Evolutionary conservation across 2,113 vertebrate species (phyloP).

Genomic region (Irena cyanogastra): DNA sequence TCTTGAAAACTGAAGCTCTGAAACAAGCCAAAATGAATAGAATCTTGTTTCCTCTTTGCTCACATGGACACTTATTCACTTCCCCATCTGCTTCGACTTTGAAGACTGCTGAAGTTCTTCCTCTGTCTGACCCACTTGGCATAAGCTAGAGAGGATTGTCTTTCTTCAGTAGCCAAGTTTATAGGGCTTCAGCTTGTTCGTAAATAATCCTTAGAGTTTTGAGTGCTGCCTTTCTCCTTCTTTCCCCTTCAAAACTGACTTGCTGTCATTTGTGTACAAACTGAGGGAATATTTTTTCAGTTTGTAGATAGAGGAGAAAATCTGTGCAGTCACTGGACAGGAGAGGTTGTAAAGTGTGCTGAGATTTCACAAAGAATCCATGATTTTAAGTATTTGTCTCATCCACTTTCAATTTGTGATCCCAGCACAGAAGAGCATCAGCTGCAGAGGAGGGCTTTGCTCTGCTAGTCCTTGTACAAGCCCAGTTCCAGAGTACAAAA

Average conservation of each 20-base stretch:
- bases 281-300: not conserved
- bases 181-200: not conserved
- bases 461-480: not conserved
- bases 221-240: not conserved
- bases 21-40: not conserved
- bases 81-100: constrained; percentile 58
- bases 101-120: constrained; percentile 53
- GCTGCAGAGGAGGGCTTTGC: not conserved
- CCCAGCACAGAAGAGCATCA: not conserved
- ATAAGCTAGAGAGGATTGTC: constrained; percentile 23
- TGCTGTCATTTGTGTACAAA: not conserved
- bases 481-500: not conserved
- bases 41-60: constrained; percentile 33
- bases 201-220: constrained; percentile 1
- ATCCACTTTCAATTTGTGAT: not conserved
- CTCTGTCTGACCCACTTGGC: constrained; percentile 69
- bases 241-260: not conserved
- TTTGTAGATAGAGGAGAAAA: not conserved
- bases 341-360: not conserved
- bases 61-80: not conserved
- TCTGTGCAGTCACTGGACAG: not conserved
- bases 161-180: constrained; percentile 47
- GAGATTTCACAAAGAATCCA: not conserved
- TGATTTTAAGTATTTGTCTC: not conserved
- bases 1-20: not conserved